Conservation (phyloP, 1,140 invertebrate genomes). For the Drosophila sturtevanti region DNA sequence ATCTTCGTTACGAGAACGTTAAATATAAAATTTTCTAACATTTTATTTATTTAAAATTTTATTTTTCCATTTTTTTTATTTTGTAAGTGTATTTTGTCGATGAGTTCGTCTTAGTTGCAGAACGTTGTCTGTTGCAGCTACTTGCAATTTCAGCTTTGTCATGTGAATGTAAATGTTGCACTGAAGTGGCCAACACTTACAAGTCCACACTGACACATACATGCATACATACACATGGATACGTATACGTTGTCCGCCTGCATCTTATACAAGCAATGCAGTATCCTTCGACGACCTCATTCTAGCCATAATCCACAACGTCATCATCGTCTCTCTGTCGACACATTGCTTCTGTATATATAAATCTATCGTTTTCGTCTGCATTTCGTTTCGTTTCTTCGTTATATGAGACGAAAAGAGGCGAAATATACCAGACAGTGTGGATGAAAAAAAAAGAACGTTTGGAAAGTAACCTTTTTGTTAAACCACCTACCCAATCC, state of each 20-base stretch:
- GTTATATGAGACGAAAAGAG: not conserved
- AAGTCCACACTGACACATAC: conserved; percentile 13
- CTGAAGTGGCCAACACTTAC: conserved; percentile 62
- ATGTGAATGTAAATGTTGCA: conserved; percentile 56
- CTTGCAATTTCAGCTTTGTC: conserved; percentile 75
- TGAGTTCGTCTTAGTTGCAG: conserved; percentile 22
- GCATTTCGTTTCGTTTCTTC: conserved; percentile 36
- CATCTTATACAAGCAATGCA: conserved; percentile 42
- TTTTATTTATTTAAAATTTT: too few relatives aligned
- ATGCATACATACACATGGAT: conserved; percentile 9
- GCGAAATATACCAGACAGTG: not conserved
- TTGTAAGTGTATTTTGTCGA: conserved; percentile 23
- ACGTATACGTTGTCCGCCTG: conserved; percentile 46
- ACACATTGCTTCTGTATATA: conserved; percentile 42
- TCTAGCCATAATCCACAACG: conserved; percentile 30
- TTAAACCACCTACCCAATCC: not conserved
- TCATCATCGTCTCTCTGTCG: conserved; percentile 30
- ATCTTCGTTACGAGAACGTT: too few relatives aligned
- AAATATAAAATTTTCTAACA: not conserved
- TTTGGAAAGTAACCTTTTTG: conserved; percentile 37
- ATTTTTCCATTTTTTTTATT: not conserved
- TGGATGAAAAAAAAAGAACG: conserved; percentile 8
- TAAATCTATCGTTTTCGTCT: conserved; percentile 46
- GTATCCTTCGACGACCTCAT: conserved; percentile 68
- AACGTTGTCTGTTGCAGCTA: conserved; percentile 53